Evolutionary conservation across 2,797 vertebrate genomes (phyloP).

Genomic region (Esox lucius): DNA sequence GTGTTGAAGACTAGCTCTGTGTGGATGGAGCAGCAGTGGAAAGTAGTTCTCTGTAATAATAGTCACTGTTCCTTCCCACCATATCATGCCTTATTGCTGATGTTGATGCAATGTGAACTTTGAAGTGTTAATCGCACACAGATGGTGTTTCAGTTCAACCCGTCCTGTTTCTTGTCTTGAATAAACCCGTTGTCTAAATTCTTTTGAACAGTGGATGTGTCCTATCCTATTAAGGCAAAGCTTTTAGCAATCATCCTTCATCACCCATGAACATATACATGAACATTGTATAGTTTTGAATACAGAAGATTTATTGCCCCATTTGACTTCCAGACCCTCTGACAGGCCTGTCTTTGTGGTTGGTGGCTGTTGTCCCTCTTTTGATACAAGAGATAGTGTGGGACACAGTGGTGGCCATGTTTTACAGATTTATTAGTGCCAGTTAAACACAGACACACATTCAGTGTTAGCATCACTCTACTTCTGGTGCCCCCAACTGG

Average conservation of each 20-base stretch:
- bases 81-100: conserved; percentile 28
- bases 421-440: conserved; percentile 37
- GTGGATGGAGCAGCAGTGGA: conserved; percentile 20
- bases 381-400: conserved; percentile 2
- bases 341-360: not conserved
- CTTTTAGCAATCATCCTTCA: not conserved
- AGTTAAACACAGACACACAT: conserved; percentile 11
- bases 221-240: not conserved
- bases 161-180: not conserved
- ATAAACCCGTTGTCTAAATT: not conserved
- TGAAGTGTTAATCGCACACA: conserved; percentile 30
- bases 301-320: not conserved
- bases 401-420: conserved; percentile 17
- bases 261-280: not conserved
- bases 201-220: not conserved
- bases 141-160: conserved; percentile 17
- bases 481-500: not conserved
- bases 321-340: not conserved
- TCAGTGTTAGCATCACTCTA: conserved; percentile 27
- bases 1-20: not conserved
- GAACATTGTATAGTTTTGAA: not conserved
- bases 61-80: conserved; percentile 29
- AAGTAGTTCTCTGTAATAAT: conserved; percentile 17
- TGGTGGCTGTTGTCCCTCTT: not conserved
- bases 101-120: not conserved